A percentile compares a stretch with the other conserved stretches of the same genome.
phyloP scores from a whole-genome alignment of 2,797 vertebrate genomes.

The Knipowitschia caucasica region DNA sequence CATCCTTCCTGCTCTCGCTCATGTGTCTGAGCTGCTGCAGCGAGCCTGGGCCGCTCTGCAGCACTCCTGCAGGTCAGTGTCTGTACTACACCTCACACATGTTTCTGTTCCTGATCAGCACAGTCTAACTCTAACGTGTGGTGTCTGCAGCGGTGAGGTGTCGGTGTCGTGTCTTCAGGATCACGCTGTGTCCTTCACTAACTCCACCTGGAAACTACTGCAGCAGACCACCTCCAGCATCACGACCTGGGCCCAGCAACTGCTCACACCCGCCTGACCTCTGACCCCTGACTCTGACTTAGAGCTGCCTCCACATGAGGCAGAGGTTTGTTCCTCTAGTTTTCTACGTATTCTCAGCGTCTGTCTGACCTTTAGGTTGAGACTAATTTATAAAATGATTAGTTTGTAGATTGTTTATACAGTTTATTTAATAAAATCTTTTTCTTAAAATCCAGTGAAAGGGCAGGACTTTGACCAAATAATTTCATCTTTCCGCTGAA shows the following conservation, averaged over 20 bases:
- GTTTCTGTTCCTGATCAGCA: background rate
- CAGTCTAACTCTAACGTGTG: too few species aligned
- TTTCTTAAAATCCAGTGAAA: slow-evolving; percentile 29
- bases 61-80: slow-evolving; percentile 87
- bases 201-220: slow-evolving; percentile 84
- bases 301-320: too few species aligned
- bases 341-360: slow-evolving; percentile 55
- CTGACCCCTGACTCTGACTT: slow-evolving; percentile 22
- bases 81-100: background rate
- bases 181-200: slow-evolving; percentile 78
- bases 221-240: slow-evolving; percentile 82
- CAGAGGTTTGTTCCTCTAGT: slow-evolving; percentile 42
- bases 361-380: slow-evolving; percentile 39
- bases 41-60: slow-evolving; percentile 79
- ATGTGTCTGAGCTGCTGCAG: slow-evolving; percentile 62
- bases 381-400: slow-evolving; percentile 62
- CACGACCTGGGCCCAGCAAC: slow-evolving; percentile 84
- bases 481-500: slow-evolving; percentile 28
- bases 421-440: slow-evolving; percentile 62
- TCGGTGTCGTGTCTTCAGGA: slow-evolving; percentile 83
- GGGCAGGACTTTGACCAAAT: slow-evolving; percentile 33
- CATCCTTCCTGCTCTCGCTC: slow-evolving; percentile 76
- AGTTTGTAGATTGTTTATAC: slow-evolving; percentile 65
- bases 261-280: slow-evolving; percentile 73
- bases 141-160: slow-evolving; percentile 77